These are phyloP conservation scores for Thunnus thynnus DNA, from an alignment of 2,113 vertebrate genomes.

Conservation along the genomic window DNA sequence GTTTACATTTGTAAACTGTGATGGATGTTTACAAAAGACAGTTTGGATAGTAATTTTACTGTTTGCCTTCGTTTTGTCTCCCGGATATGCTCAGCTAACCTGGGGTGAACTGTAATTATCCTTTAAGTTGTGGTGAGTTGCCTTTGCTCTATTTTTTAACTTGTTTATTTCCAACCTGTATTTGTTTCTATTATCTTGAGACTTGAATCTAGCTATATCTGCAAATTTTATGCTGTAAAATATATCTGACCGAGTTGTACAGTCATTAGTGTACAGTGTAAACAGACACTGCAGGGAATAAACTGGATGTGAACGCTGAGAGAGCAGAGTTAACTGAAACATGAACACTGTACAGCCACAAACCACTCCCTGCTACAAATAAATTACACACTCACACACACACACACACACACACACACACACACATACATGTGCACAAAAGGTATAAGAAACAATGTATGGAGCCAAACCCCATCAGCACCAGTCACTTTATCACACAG, in stretches of 20 bases:
- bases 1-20: too few species aligned
- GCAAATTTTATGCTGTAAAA: background rate
- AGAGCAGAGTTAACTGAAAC: conserved; percentile 40
- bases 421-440: conserved; percentile 19
- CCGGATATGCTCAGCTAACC: too few species aligned
- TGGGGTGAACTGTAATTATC: too few species aligned
- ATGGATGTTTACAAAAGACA: too few species aligned
- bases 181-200: too few species aligned
- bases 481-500: conserved; percentile 68
- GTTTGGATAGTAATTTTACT: too few species aligned
- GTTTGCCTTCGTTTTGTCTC: too few species aligned
- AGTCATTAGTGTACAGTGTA: conserved; percentile 16
- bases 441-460: conserved; percentile 62
- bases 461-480: conserved; percentile 64
- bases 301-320: conserved; percentile 12
- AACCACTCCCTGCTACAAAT: conserved; percentile 50
- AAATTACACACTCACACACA: conserved; percentile 43
- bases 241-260: background rate
- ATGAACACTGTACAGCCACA: conserved; percentile 42
- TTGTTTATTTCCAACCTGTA: background rate
- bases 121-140: background rate
- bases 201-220: background rate
- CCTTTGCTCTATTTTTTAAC: background rate
- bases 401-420: conserved; percentile 19
- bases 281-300: conserved; percentile 20